Evolutionary conservation across 2,113 vertebrate species (phyloP).

Genomic region (Anseranas semipalmata): DNA sequence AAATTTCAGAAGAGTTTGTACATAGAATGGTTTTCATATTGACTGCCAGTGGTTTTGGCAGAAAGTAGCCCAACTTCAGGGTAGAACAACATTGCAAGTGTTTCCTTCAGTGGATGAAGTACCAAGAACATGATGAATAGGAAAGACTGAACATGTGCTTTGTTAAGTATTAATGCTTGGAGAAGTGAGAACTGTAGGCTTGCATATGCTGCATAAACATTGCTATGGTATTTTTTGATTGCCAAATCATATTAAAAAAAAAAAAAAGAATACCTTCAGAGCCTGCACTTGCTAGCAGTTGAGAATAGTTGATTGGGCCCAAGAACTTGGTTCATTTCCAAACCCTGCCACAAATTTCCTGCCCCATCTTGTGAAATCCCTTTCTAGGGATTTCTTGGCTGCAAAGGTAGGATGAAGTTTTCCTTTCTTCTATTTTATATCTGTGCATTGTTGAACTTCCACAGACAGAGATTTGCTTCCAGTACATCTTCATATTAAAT

Average conservation of each 20-base stretch:
- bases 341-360: background rate
- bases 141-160: background rate
- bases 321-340: background rate
- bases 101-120: slow-evolving; percentile 18
- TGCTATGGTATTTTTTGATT: background rate
- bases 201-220: background rate
- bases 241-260: background rate
- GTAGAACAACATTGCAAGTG: background rate
- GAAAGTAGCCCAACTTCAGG: background rate
- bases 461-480: background rate
- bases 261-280: background rate
- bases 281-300: background rate
- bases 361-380: background rate
- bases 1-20: slow-evolving; percentile 30
- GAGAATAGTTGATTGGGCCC: background rate
- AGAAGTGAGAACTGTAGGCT: background rate
- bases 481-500: background rate
- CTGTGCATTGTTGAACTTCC: background rate
- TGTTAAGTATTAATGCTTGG: background rate
- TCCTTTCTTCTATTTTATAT: background rate
- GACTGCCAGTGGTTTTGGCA: slow-evolving; percentile 20
- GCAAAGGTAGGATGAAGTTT: background rate
- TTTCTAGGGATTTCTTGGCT: background rate
- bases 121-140: background rate
- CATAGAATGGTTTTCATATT: slow-evolving; percentile 16